Evolutionary conservation across 2,888 invertebrate genomes (phyloP), one percentile per base, ranked within the genome.

Genomic region (Tachina fera): DNA sequence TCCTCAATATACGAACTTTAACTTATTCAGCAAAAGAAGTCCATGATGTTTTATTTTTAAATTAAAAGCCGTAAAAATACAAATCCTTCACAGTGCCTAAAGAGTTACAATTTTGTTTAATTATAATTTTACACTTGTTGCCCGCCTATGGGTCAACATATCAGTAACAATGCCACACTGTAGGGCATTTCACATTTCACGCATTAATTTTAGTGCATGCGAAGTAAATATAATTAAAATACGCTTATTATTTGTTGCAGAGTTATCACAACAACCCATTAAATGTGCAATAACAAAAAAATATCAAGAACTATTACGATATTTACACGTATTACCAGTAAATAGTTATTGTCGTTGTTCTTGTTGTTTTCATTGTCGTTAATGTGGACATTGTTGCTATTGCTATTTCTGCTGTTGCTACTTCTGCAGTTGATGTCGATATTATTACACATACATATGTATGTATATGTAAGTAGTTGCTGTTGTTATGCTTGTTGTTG

Each of bases 301-400:
- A 56, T 76, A 76, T 53, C 49, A 47, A 61, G 51, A 76, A 70
- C 70, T 49, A 67, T 45, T 53, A 67, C 61, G 60, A 56, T 68
- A 76, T 67, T 53, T 51, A 71, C 74, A 85, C 72, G 49, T 56
- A 81, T 61, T 53, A 71, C 10, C 22, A 71, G 51, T n/a, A 79
- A 79, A 53, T 41, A 63, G 53, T 68, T 19, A 58, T 56, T 76
- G 16, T 51, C 63, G 68, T 68, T 83, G 72, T 60, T 49, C 22
- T 81, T 74, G 83, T 84, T 78, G 58, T 39, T 77, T 67, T 63
- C 65, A 47, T 65, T 83, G 75, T 41, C 60, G 70, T 72, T 49
- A 49, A 49, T 72, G 60, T 58, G 56, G 56, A 58, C 58, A 71
- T 71, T 71, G 76, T 4, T 31, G 31, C 31, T 31, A 4, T 31